These are phyloP conservation scores for Sphaerophoria rueppellii DNA, from an alignment of 2,888 invertebrate species.

Conservation along the genomic window DNA sequence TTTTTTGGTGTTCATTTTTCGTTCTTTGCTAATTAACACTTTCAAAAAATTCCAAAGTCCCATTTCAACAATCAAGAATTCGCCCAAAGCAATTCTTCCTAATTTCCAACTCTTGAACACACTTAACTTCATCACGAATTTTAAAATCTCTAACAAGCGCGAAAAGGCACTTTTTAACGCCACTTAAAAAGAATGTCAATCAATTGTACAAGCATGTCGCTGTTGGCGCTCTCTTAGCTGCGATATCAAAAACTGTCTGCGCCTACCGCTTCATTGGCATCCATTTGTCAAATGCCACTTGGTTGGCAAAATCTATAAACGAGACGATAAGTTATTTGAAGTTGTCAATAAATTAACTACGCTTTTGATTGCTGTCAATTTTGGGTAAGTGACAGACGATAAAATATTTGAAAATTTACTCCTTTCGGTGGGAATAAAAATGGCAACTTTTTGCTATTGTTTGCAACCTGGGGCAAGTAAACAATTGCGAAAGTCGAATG, in stretches of 20 bases:
- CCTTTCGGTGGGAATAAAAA: not conserved
- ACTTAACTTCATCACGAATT: conserved; percentile 11
- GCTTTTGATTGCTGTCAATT: conserved; percentile 40
- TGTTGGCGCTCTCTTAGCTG: conserved; percentile 25
- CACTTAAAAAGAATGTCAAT: conserved; percentile 65
- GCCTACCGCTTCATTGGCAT: conserved; percentile 4
- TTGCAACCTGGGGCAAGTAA: conserved; percentile 1
- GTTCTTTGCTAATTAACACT: too few species aligned
- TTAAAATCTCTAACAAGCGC: conserved; percentile 43
- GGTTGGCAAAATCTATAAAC: not conserved
- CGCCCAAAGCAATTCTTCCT: not conserved
- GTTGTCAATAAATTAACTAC: conserved; percentile 41
- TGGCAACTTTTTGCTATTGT: not conserved
- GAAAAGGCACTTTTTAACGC: conserved; percentile 56
- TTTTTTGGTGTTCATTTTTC: too few species aligned
- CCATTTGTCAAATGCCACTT: conserved; percentile 17
- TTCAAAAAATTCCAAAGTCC: too few species aligned
- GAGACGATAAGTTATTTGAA: conserved; percentile 18
- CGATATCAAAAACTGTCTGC: not conserved
- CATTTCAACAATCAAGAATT: too few species aligned
- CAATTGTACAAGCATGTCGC: conserved; percentile 40
- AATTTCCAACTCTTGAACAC: not conserved
- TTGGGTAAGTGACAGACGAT: not conserved
- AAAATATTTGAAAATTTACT: conserved; percentile 5
- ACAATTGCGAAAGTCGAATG: conserved; percentile 22